Conservation (phyloP, 2,113 vertebrate species). For the Dicaeum eximium region DNA sequence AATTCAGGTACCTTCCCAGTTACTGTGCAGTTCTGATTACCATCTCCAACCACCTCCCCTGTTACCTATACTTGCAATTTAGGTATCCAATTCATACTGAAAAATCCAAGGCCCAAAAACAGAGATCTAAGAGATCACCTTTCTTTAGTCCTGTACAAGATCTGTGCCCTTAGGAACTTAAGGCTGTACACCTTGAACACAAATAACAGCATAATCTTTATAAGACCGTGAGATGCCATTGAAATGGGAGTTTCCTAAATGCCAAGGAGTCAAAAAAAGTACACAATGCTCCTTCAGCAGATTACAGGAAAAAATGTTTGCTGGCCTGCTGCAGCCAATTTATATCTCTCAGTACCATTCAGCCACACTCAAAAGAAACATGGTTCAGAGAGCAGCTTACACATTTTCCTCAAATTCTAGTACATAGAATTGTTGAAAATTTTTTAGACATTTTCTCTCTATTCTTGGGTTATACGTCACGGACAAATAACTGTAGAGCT, state of each 20-base stretch:
- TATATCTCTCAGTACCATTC: neutral
- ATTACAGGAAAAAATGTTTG: neutral
- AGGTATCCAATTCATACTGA: neutral
- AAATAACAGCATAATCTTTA: neutral
- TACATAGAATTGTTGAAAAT: rapidly evolving
- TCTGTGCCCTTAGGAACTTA: neutral
- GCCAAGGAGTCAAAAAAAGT: neutral
- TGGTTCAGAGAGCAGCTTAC: neutral
- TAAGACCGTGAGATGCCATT: neutral
- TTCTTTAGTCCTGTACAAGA: neutral
- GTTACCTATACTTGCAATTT: neutral
- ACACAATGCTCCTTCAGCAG: neutral
- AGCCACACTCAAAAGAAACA: neutral
- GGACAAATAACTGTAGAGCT: neutral
- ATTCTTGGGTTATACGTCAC: neutral
- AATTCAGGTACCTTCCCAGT: neutral
- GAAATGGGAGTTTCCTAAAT: neutral
- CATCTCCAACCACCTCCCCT: neutral
- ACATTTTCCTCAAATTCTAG: neutral
- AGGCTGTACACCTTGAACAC: neutral
- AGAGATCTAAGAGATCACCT: neutral
- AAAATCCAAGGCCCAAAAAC: neutral
- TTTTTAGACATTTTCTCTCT: neutral
- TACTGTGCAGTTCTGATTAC: neutral
- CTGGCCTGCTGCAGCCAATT: neutral